Percentiles rank a stretch among this genome's conserved stretches.
Conservation (phyloP, 2,888 invertebrate genomes). For the Proisotoma minuta region DNA sequence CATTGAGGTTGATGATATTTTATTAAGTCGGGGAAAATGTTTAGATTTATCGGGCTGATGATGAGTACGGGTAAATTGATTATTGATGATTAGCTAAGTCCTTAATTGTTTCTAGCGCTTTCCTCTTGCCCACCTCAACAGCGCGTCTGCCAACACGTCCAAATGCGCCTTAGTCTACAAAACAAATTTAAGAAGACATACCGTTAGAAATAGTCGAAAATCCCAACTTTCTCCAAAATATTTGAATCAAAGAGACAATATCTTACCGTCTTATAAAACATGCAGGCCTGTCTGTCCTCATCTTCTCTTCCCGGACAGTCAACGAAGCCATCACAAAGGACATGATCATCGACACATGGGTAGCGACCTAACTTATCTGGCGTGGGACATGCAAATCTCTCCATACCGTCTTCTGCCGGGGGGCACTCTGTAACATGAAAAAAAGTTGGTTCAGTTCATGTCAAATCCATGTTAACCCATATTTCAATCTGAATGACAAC, state of each 20-base stretch:
- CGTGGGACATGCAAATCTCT: conserved; percentile 87
- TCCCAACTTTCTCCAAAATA: background rate
- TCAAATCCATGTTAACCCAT: background rate
- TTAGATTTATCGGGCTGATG: background rate
- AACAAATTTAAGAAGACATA: conserved; percentile 45
- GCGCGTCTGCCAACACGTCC: conserved; percentile 88
- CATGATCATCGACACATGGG: conserved; percentile 92
- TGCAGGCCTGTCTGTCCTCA: conserved; percentile 86
- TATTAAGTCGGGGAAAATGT: too few relatives aligned
- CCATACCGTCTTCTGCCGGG: conserved; percentile 87
- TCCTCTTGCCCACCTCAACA: conserved; percentile 88
- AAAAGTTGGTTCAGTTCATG: background rate
- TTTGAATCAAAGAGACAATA: background rate
- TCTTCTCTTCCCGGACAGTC: conserved; percentile 91
- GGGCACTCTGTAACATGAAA: conserved; percentile 72
- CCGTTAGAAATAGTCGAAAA: too few relatives aligned
- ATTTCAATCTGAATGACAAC: background rate
- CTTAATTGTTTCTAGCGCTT: conserved; percentile 30
- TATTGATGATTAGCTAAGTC: background rate
- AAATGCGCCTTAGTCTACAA: conserved; percentile 91
- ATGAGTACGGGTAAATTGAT: too few relatives aligned
- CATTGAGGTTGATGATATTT: too few relatives aligned
- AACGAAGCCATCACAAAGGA: conserved; percentile 75
- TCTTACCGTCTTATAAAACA: conserved; percentile 94
- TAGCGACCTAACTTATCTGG: conserved; percentile 86